Percentiles rank a stretch among this genome's conserved stretches.
Conservation (phyloP, 2,113 vertebrate genomes). For the Siniperca chuatsi region DNA sequence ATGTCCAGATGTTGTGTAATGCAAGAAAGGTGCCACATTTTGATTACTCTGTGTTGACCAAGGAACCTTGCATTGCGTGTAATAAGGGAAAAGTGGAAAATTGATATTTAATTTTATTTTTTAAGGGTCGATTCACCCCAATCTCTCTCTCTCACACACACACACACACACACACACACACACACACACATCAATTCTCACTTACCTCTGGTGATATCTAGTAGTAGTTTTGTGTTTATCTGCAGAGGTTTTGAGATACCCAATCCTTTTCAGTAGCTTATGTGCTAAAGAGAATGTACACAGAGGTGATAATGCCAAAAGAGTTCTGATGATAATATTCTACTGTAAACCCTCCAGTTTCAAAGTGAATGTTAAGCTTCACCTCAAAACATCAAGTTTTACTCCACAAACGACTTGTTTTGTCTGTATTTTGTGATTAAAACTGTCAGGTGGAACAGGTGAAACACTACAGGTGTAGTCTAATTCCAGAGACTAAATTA, state of each 20-base stretch:
- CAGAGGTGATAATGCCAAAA: not conserved
- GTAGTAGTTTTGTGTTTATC: not conserved
- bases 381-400: not conserved
- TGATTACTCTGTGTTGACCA: constrained; percentile 10
- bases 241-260: not conserved
- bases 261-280: no score
- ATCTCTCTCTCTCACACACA: no score
- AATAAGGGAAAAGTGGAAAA: not conserved
- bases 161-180: not conserved
- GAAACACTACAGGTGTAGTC: not conserved
- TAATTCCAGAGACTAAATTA: not conserved
- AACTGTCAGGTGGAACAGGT: no score
- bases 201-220: not conserved
- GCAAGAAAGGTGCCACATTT: constrained; percentile 5
- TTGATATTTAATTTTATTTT: not conserved
- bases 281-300: not conserved
- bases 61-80: not conserved
- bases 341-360: not conserved
- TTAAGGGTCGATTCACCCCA: not conserved
- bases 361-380: not conserved
- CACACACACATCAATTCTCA: not conserved
- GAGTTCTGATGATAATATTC: not conserved
- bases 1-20: constrained; percentile 34
- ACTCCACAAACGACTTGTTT: not conserved
- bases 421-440: no score